Evolutionary conservation across 2,888 invertebrate genomes (phyloP).

Genomic region (Sinohyriopsis cumingii): DNA sequence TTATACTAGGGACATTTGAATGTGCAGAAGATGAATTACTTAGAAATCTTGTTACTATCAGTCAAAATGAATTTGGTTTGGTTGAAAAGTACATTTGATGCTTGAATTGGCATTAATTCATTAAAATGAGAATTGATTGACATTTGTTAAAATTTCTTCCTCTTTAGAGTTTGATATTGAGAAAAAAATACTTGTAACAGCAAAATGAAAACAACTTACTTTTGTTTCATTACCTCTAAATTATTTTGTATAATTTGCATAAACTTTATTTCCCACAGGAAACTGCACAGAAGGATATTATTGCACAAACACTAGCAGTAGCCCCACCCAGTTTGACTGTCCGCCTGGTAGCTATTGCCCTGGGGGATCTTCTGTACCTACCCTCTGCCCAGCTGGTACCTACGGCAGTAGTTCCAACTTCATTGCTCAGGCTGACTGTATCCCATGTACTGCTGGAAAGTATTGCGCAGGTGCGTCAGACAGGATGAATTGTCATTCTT

Average conservation of each 20-base stretch:
- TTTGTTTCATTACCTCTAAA: not conserved
- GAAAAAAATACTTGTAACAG: too few relatives aligned
- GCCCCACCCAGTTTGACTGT: constrained; percentile 60
- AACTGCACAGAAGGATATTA: constrained; percentile 66
- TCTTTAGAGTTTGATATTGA: too few relatives aligned
- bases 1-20: too few relatives aligned
- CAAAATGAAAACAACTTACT: too few relatives aligned
- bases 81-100: too few relatives aligned
- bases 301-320: constrained; percentile 64
- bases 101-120: too few relatives aligned
- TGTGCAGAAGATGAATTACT: too few relatives aligned
- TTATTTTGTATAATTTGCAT: not conserved
- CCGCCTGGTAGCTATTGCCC: constrained; percentile 66
- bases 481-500: not conserved
- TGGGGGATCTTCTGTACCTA: constrained; percentile 58
- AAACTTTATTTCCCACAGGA: constrained; percentile 35
- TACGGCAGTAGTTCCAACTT: constrained; percentile 56
- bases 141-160: too few relatives aligned
- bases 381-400: constrained; percentile 65
- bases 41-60: too few relatives aligned
- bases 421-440: constrained; percentile 45
- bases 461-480: constrained; percentile 60
- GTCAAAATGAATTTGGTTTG: too few relatives aligned
- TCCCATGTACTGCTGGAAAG: constrained; percentile 60
- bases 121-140: too few relatives aligned